Percentiles rank a stretch among this genome's conserved stretches.
phyloP scores from a whole-genome alignment of 92 coral and sea anemone genomes.

The Actinostola sp. region DNA sequence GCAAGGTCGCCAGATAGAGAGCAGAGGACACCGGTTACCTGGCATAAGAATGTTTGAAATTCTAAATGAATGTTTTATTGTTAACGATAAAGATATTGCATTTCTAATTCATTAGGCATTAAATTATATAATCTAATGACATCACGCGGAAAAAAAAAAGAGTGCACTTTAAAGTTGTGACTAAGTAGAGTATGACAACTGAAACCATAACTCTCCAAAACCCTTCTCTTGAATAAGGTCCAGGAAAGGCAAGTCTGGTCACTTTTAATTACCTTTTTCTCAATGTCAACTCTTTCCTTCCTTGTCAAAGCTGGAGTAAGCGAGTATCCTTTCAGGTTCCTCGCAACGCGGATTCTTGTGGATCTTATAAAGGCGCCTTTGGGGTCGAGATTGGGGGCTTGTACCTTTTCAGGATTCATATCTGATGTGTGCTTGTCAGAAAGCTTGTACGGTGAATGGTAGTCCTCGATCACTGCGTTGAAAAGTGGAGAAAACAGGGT shows the following conservation, averaged over 20 bases:
- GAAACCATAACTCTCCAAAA: not conserved
- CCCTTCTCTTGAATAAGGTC: not conserved
- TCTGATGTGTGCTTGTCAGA: constrained; percentile 76
- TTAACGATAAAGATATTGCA: too few relatives aligned
- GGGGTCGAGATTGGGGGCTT: constrained; percentile 76
- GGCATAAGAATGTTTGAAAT: too few relatives aligned
- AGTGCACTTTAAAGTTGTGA: too few relatives aligned
- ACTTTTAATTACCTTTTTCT: constrained; percentile 65
- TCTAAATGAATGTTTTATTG: too few relatives aligned
- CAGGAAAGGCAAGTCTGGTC: not conserved
- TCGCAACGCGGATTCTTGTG: constrained; percentile 91
- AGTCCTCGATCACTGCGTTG: constrained; percentile 72
- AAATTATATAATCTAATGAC: too few relatives aligned
- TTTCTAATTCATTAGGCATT: too few relatives aligned
- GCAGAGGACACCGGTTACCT: constrained; percentile 66
- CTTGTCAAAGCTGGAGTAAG: constrained; percentile 77
- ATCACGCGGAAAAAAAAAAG: too few relatives aligned
- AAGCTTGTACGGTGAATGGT: constrained; percentile 82
- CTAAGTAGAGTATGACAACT: not conserved
- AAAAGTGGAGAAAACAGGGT: constrained; percentile 57
- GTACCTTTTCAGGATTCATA: constrained; percentile 83
- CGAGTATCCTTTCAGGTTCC: constrained; percentile 80
- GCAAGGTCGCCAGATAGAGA: constrained; percentile 75
- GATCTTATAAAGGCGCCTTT: constrained; percentile 71
- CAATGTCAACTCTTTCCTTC: constrained; percentile 75